phyloP scores from a whole-genome alignment of 2,888 invertebrate species.

The Lasioglossum malachurum region DNA sequence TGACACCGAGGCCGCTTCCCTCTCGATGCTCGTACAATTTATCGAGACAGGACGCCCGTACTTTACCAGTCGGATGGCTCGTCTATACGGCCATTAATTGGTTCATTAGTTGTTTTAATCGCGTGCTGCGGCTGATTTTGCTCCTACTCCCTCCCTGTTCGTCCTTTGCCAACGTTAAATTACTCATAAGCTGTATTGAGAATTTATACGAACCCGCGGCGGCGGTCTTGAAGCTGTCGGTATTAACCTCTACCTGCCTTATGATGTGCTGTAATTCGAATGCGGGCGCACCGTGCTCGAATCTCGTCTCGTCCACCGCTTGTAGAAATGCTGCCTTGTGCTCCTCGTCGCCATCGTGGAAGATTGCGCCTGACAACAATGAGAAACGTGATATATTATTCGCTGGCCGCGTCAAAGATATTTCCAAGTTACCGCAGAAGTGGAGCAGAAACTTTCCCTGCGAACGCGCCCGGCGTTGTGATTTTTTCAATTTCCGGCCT shows the following conservation, averaged over 20 bases:
- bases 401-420: conserved; percentile 3
- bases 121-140: background rate
- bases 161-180: background rate
- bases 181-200: conserved; percentile 1
- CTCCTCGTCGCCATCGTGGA: conserved; percentile 77
- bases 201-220: conserved; percentile 56
- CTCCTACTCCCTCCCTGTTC: background rate
- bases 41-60: conserved; percentile 15
- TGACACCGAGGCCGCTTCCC: conserved; percentile 22
- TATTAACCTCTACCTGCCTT: conserved; percentile 73
- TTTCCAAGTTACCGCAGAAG: background rate
- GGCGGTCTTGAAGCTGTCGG: conserved; percentile 79
- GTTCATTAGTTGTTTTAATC: conserved; percentile 43
- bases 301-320: conserved; percentile 71
- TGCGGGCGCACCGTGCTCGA: conserved; percentile 72
- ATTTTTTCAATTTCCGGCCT: background rate
- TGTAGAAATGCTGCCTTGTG: conserved; percentile 70
- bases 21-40: conserved; percentile 30
- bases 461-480: background rate
- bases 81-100: conserved; percentile 32
- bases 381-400: conserved; percentile 41
- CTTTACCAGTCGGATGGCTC: background rate
- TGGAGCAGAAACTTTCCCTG: background rate
- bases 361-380: conserved; percentile 78
- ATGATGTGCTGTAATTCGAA: conserved; percentile 71